Evolutionary conservation across 2,113 vertebrate species (phyloP), one percentile per base, ranked within the genome.

Genomic region (Cephalopholis sonnerati): DNA sequence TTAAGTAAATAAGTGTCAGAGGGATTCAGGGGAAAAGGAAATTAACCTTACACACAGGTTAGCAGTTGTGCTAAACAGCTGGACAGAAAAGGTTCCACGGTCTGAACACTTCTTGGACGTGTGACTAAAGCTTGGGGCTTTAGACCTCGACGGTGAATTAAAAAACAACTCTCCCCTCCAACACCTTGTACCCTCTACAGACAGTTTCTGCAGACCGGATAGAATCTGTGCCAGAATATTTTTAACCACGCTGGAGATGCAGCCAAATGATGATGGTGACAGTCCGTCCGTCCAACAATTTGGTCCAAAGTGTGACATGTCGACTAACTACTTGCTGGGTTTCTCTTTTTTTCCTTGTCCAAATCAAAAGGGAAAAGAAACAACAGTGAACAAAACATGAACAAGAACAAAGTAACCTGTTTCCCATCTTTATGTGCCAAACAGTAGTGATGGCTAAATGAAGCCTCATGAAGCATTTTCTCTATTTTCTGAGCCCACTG

Each of bases 221-320:
- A 48, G 51, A 55, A 20, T 77, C 51, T 66, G 39, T 66, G 68
- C 64, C 73, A 78, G 71, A 83, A 41, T 3, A 7, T 77, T 80
- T 79, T 55, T 27, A 17, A 39, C 11, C 36, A 57, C 3, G 10
- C 36, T 2, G 4, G 16, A 44, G n/a, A 51, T 1, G 46, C 24
- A 18, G 76, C 32, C 76, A 83, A 83, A 69, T 22, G 18, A 66
- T 15, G 22, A 72, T 80, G 72, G 32, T 25, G 70, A 51, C 61
- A 6, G 29, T 50, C 41, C 15, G 61, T 58, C 62, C 12, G 54
- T 63, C 53, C 73, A 41, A 29, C 41, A 8, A 36, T n/a, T 1
- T 9, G 17, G 11, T 8, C 32, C 32, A 46, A 1, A n/a, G 51
- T 17, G 29, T 32, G 66, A 68, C 66, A 13, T 32, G 66, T 53